Conservation (phyloP, 2,113 vertebrate species). For the Casuarius casuarius region DNA sequence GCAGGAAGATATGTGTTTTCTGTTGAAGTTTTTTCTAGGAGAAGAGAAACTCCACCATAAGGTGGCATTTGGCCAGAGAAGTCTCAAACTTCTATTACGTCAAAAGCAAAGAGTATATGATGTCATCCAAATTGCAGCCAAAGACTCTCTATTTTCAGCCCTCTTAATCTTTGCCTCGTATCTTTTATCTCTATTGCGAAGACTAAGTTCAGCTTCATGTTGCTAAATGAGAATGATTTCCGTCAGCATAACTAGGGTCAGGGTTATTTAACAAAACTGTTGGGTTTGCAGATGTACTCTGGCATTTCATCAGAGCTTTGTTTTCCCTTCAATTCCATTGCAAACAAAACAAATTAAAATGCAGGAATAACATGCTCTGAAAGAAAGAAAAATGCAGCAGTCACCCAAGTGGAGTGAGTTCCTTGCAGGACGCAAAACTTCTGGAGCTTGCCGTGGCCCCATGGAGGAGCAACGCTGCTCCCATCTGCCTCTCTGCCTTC, state of each 20-base stretch:
- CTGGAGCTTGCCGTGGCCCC: accelerated
- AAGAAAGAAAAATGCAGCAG: not conserved
- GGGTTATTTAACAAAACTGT: not conserved
- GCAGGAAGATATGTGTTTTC: not conserved
- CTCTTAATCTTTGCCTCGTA: accelerated
- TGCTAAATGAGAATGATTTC: not conserved
- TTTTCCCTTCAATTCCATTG: not conserved
- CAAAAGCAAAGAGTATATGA: not conserved
- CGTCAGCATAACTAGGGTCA: not conserved
- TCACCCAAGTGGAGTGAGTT: not conserved
- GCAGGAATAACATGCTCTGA: not conserved
- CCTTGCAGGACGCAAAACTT: not conserved
- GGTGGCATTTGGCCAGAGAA: not conserved
- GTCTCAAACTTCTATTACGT: not conserved
- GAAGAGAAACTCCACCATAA: not conserved
- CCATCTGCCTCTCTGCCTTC: not conserved
- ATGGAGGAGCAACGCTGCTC: not conserved
- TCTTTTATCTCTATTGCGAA: not conserved
- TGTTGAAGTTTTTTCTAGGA: not conserved
- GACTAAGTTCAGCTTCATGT: accelerated
- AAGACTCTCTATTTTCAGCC: not conserved
- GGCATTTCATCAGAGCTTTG: not conserved
- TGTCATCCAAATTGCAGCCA: not conserved
- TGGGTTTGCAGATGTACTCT: not conserved
- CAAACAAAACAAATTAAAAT: not conserved